Percentiles rank a stretch among this genome's conserved stretches.
These are phyloP conservation scores for Vombatus ursinus DNA, from an alignment of 2,113 vertebrate species.

Conservation along the genomic window DNA sequence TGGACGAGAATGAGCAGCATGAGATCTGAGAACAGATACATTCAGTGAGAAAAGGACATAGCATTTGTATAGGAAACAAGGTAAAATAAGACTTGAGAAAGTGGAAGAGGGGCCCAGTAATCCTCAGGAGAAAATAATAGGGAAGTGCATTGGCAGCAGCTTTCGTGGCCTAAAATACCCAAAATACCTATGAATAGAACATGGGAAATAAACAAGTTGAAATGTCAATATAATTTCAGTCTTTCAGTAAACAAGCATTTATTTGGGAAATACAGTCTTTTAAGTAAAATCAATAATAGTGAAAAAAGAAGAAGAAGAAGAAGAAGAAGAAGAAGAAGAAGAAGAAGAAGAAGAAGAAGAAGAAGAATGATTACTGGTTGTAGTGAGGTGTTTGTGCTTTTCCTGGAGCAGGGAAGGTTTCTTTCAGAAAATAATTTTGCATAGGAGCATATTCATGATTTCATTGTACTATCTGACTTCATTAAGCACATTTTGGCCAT, in stretches of 20 bases:
- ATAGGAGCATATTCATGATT: no score
- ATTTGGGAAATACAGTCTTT: neutral
- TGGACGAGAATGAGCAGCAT: neutral
- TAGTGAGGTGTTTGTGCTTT: no score
- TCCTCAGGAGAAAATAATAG: neutral
- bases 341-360: no score
- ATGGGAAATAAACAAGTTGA: neutral
- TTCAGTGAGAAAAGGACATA: neutral
- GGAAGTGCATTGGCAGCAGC: neutral
- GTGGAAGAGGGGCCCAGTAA: neutral
- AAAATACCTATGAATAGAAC: neutral
- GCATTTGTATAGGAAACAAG: neutral
- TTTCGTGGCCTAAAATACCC: neutral
- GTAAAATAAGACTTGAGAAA: neutral
- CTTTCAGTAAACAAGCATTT: neutral
- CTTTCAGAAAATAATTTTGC: no score
- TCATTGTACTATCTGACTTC: no score
- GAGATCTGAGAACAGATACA: neutral
- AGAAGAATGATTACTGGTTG: no score
- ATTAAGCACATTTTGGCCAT: no score
- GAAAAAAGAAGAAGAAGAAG: no score
- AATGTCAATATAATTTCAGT: neutral
- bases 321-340: no score
- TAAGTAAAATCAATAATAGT: neutral
- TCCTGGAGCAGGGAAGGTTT: no score